Conservation (phyloP, 2,113 vertebrate species). For the Solenodon paradoxus region DNA sequence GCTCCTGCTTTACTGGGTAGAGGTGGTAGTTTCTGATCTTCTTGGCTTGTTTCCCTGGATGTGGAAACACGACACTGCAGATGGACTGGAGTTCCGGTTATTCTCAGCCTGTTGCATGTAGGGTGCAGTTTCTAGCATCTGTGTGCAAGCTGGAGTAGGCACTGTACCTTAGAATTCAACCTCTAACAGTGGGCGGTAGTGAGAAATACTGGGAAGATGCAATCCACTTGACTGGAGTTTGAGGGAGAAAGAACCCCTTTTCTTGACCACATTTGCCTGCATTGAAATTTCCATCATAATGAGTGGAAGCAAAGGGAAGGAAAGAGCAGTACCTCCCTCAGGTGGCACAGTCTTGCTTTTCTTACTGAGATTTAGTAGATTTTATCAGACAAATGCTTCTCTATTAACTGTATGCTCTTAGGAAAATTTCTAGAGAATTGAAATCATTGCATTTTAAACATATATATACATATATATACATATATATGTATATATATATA, state of each 20-base stretch:
- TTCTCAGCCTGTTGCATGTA: background rate
- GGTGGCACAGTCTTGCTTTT: background rate
- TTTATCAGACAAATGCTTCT: background rate
- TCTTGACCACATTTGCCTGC: background rate
- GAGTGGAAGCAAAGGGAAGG: background rate
- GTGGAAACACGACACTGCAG: too few relatives aligned
- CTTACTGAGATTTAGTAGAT: background rate
- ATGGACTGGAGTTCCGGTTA: too few relatives aligned
- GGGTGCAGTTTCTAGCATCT: background rate
- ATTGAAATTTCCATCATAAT: background rate
- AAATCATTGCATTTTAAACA: background rate
- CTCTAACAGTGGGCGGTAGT: background rate
- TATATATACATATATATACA: too few relatives aligned
- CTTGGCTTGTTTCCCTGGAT: background rate
- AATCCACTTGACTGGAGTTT: background rate
- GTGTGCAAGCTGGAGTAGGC: background rate
- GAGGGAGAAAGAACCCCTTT: background rate
- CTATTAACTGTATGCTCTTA: background rate
- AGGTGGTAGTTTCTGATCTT: background rate
- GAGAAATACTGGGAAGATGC: background rate
- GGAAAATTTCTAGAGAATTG: background rate
- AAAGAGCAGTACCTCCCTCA: background rate
- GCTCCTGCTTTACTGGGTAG: background rate
- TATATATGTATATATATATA: too few relatives aligned
- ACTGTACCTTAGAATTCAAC: background rate